Evolutionary conservation across 2,113 vertebrate species (phyloP).

Genomic region (Pachyramphus minor): DNA sequence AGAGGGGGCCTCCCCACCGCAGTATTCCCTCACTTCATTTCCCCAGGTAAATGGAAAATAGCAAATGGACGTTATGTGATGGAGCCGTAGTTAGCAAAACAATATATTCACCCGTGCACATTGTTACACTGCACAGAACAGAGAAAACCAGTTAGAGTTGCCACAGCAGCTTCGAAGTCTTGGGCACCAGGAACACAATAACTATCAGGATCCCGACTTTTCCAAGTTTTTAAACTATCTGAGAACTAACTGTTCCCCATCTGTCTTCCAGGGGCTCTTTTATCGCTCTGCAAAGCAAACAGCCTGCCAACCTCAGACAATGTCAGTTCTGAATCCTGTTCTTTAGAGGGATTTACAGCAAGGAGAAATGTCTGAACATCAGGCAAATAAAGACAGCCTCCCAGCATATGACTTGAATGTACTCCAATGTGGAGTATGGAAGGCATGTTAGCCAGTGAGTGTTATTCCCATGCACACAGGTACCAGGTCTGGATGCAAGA

Average conservation of each 20-base stretch:
- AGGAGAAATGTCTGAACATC: neutral
- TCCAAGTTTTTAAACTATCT: neutral
- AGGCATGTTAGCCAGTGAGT: neutral
- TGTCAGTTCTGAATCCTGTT: neutral
- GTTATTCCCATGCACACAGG: neutral
- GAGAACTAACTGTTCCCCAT: neutral
- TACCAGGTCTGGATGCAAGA: neutral
- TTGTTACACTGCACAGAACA: neutral
- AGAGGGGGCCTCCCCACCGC: neutral
- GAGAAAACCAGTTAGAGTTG: neutral
- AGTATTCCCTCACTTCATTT: neutral
- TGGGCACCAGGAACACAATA: neutral
- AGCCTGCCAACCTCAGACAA: neutral
- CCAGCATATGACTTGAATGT: neutral
- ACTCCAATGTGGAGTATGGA: neutral
- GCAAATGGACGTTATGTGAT: neutral
- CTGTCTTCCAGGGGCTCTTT: neutral
- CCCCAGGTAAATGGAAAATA: neutral
- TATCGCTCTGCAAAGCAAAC: neutral
- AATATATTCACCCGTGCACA: fast-evolving
- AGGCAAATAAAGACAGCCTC: neutral
- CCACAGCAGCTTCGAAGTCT: neutral
- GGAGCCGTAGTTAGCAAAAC: neutral
- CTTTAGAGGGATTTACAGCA: neutral
- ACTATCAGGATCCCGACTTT: neutral